phyloP scores from a whole-genome alignment of 1,140 invertebrate genomes.

The Semibalanus balanoides region DNA sequence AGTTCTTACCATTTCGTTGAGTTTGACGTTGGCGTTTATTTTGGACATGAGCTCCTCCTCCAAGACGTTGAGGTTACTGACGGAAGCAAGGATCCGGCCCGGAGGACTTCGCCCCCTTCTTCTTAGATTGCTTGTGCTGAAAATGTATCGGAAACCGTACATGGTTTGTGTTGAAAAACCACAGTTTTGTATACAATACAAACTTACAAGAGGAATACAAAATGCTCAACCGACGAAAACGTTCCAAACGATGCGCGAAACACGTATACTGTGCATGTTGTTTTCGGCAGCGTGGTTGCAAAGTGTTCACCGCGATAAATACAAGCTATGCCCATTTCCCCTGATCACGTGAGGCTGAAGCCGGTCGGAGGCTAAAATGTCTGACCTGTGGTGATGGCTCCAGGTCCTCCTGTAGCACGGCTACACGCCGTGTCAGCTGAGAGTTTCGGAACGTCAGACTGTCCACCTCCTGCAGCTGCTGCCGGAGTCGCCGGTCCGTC shows the following conservation, averaged over 20 bases:
- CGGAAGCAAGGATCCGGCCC: constrained; percentile 5
- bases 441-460: constrained; percentile 84
- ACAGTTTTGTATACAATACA: too few species aligned
- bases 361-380: too few species aligned
- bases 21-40: not conserved
- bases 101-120: not conserved
- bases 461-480: constrained; percentile 82
- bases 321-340: too few species aligned
- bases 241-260: too few species aligned
- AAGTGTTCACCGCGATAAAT: too few species aligned
- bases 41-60: constrained; percentile 9
- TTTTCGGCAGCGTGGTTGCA: too few species aligned
- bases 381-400: constrained; percentile 31
- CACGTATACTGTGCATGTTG: too few species aligned
- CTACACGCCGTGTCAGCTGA: constrained; percentile 74
- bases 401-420: constrained; percentile 76
- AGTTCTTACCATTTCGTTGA: not conserved
- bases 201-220: too few species aligned
- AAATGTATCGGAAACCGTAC: constrained; percentile 29
- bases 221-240: too few species aligned
- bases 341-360: too few species aligned
- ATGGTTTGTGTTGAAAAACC: too few species aligned
- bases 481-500: constrained; percentile 64
- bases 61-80: constrained; percentile 17
- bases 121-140: constrained; percentile 7